Base-by-base conservation (phyloP, 2,888 invertebrate species). In the Platycheirus rosarum region DNA sequence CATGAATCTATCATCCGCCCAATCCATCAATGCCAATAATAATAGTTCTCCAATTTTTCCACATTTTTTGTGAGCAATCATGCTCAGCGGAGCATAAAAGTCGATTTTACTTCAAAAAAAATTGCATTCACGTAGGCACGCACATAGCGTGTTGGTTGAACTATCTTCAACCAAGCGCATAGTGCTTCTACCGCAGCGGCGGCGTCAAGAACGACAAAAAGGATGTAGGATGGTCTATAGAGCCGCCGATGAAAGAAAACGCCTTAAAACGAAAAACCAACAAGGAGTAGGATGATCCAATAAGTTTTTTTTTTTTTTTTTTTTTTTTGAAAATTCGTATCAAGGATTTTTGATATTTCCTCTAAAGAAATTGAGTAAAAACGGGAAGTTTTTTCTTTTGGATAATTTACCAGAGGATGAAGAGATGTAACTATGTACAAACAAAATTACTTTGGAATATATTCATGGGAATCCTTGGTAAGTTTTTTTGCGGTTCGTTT, bases 11-110 rank as follows among this genome's bases (percentile, higher is more conserved):
- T 11, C 70, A 35, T 65, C 49, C 49, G 13, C 8, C 18, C 23
- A 57, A 77, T 77, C 70, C 49, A 70, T 77, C 63, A 77, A 37
- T 66, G 66, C 46, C 78, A 68, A 44, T 62, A 60, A 66, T 46
- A 40, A 60, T 53, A 53, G 57, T 60, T 60, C 26, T 11, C 53
- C 37, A 49, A 20, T 49, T 75, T 53, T 53, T 69, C 23, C 18
- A 63, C 69, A 55, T 20, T 35, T 14, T 29, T 57, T 53, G 18
- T 49, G n/a, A 37, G 29, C 26, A 55, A 60, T 44, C 55, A 44
- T 69, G 79, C 79, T 79, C 69, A 14, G 8, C 63, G 62, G 51
- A 69, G 69, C 79, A 69, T 37, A 74, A 79, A 69, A 42, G 68
- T 37, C 29, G 48, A 68, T 73, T 57, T 78, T 62, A 1, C 62